Percentiles rank a stretch among this genome's conserved stretches.
Evolutionary conservation across 2,113 vertebrate genomes (phyloP).

Genomic region (Empidonax alnorum): DNA sequence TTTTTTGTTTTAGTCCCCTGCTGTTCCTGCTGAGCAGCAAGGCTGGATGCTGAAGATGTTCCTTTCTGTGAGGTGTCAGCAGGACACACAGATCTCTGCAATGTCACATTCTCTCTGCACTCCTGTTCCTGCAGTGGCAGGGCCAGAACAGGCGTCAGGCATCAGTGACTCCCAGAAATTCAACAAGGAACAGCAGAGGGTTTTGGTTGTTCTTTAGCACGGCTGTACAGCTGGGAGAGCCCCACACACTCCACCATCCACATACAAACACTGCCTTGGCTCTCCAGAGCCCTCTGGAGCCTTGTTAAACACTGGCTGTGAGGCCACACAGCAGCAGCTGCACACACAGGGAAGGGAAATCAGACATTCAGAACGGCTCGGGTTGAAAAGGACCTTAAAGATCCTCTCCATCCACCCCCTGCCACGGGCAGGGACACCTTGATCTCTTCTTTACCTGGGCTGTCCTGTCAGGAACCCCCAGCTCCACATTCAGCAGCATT

Average conservation of each 20-base stretch:
- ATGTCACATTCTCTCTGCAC: neutral
- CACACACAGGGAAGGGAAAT: neutral
- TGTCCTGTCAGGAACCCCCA: neutral
- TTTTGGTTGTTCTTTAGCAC: neutral
- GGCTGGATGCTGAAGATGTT: neutral
- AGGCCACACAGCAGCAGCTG: neutral
- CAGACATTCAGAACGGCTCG: neutral
- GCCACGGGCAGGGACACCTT: neutral
- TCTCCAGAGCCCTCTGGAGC: neutral
- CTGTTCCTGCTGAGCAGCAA: neutral
- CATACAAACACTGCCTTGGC: accelerated
- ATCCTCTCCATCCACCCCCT: no score
- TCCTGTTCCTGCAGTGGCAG: accelerated
- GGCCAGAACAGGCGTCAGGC: neutral
- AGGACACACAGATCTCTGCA: neutral
- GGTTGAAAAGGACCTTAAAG: no score
- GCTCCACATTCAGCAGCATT: neutral
- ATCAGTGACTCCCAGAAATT: neutral
- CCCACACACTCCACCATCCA: neutral
- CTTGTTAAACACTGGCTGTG: accelerated
- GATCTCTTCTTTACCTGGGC: no score
- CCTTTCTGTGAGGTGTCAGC: neutral
- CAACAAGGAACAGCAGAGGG: neutral
- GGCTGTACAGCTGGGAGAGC: neutral
- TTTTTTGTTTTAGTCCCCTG: no score